Evolutionary conservation across 2,797 vertebrate genomes (phyloP).

Genomic region (Ambastaia sidthimunki): DNA sequence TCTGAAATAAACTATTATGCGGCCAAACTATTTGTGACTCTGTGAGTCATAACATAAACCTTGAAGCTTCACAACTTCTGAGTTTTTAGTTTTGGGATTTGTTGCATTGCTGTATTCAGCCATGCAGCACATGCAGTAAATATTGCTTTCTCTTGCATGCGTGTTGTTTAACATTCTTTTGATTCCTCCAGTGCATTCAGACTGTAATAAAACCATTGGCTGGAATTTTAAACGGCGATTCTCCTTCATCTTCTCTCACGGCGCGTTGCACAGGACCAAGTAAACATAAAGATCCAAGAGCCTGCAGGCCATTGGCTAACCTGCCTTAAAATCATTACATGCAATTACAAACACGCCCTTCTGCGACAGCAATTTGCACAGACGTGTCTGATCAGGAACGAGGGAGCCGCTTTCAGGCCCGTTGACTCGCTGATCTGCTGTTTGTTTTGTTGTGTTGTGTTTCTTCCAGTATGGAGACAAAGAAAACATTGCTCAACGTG

Average conservation of each 20-base stretch:
- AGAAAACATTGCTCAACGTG: background rate
- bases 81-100: slow-evolving; percentile 3
- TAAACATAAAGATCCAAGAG: slow-evolving; percentile 49
- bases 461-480: background rate
- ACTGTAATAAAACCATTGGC: slow-evolving; percentile 13
- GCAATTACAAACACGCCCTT: slow-evolving; percentile 56
- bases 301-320: slow-evolving; percentile 47
- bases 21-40: slow-evolving; percentile 27
- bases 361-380: slow-evolving; percentile 44
- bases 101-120: background rate
- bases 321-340: slow-evolving; percentile 54
- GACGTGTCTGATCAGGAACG: slow-evolving; percentile 52
- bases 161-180: slow-evolving; percentile 24
- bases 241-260: slow-evolving; percentile 45
- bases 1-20: slow-evolving; percentile 46
- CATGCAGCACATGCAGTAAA: background rate
- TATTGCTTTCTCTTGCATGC: background rate
- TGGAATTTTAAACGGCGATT: slow-evolving; percentile 6
- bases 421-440: slow-evolving; percentile 15
- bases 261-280: slow-evolving; percentile 48
- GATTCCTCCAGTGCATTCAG: slow-evolving; percentile 31
- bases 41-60: slow-evolving; percentile 14
- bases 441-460: background rate
- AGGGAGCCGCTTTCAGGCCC: slow-evolving; percentile 1
- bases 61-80: background rate